Conservation (phyloP, 2,113 vertebrate genomes). For the Clarias gariepinus region DNA sequence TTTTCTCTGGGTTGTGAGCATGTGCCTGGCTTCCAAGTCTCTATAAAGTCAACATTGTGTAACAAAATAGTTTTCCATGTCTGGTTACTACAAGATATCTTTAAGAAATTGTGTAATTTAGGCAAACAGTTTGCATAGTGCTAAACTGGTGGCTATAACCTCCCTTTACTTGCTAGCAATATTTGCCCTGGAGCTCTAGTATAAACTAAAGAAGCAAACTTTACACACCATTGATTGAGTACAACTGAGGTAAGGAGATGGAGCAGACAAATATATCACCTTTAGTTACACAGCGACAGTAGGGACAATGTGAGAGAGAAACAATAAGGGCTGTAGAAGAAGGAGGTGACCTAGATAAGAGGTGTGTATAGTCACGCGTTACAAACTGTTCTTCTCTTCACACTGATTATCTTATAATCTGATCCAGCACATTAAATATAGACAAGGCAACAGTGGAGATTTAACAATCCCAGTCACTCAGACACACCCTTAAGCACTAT, state of each 20-base stretch:
- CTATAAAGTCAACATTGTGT: neutral
- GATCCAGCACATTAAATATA: constrained; percentile 49
- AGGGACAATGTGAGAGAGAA: neutral
- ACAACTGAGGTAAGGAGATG: neutral
- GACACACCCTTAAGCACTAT: constrained; percentile 33
- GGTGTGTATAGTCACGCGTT: constrained; percentile 4
- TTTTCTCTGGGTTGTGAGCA: too few species aligned
- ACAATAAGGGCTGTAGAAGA: neutral
- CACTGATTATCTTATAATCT: constrained; percentile 47
- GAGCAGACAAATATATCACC: neutral
- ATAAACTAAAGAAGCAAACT: neutral
- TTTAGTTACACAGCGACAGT: neutral
- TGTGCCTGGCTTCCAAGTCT: neutral
- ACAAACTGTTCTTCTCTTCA: constrained; percentile 34
- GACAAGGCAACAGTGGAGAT: constrained; percentile 43
- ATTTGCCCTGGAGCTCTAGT: neutral
- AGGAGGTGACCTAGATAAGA: constrained; percentile 17
- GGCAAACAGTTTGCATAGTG: neutral
- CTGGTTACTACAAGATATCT: neutral
- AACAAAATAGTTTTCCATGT: neutral
- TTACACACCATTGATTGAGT: neutral
- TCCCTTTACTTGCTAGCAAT: neutral
- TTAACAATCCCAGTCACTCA: constrained; percentile 45
- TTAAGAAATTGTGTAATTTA: neutral
- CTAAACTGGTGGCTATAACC: neutral